These are phyloP conservation scores for Paratrypauchen microcephalus DNA, from an alignment of 2,797 vertebrate genomes.

Conservation along the genomic window DNA sequence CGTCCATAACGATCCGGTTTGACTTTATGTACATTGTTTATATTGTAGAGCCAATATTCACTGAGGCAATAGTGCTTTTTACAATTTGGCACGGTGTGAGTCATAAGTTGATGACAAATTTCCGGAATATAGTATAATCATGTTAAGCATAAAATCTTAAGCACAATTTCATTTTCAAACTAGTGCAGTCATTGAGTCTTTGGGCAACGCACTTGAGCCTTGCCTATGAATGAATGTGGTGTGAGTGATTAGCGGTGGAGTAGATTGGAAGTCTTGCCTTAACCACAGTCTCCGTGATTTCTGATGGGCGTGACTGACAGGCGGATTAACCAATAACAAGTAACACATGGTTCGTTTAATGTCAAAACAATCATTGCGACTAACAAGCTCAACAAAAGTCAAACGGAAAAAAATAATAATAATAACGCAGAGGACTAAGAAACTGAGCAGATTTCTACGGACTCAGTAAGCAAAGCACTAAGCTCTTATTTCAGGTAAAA, in stretches of 20 bases:
- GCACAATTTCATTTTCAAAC: neutral
- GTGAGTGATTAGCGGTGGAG: neutral
- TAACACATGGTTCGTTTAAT: too few relatives aligned
- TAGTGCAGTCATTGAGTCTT: neutral
- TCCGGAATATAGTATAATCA: slow-evolving; percentile 25
- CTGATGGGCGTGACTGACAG: too few relatives aligned
- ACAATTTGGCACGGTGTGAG: slow-evolving; percentile 48
- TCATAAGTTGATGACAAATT: slow-evolving; percentile 62
- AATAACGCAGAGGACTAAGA: too few relatives aligned
- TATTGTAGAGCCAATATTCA: slow-evolving; percentile 71
- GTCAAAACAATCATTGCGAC: too few relatives aligned
- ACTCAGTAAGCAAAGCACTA: too few relatives aligned
- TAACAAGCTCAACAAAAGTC: too few relatives aligned
- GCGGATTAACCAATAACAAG: too few relatives aligned
- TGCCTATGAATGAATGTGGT: neutral
- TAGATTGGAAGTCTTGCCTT: neutral
- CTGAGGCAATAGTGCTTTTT: slow-evolving; percentile 56
- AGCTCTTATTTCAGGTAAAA: too few relatives aligned
- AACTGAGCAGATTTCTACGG: too few relatives aligned
- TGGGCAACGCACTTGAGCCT: neutral
- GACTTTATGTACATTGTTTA: slow-evolving; percentile 74
- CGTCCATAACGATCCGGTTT: slow-evolving; percentile 72
- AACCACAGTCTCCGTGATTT: too few relatives aligned
- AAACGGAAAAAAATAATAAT: too few relatives aligned
- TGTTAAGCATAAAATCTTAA: slow-evolving; percentile 26